phyloP scores from a whole-genome alignment of 2,888 invertebrate genomes.

The Erpobdella octoculata region DNA sequence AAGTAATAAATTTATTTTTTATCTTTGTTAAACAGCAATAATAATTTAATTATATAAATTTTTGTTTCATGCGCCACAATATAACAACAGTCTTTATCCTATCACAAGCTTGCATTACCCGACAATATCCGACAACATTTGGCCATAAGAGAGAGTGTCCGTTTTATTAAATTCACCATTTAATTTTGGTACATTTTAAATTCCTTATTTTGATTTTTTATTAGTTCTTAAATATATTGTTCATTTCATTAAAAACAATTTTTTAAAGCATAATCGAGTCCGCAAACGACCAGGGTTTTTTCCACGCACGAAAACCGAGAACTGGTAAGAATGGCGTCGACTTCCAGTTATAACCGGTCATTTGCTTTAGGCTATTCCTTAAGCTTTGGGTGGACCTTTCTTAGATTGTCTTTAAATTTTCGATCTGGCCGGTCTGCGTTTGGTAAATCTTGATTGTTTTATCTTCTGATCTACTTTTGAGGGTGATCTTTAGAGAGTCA shows the following conservation, averaged over 20 bases:
- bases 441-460: too few relatives aligned
- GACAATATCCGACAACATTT: constrained; percentile 10
- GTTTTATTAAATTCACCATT: neutral
- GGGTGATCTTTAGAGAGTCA: too few relatives aligned
- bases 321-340: constrained; percentile 38
- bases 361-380: constrained; percentile 12
- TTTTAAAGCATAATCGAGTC: neutral
- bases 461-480: too few relatives aligned
- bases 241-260: neutral
- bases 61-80: too few relatives aligned
- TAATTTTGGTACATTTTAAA: too few relatives aligned
- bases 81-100: too few relatives aligned
- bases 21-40: too few relatives aligned
- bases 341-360: constrained; percentile 51
- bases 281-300: constrained; percentile 20
- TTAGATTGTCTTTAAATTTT: neutral
- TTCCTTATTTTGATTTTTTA: too few relatives aligned
- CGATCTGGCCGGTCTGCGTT: too few relatives aligned
- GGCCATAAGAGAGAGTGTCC: neutral
- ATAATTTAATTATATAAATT: too few relatives aligned
- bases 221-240: neutral
- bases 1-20: too few relatives aligned
- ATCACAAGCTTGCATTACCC: neutral
- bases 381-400: neutral
- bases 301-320: constrained; percentile 43